phyloP scores from a whole-genome alignment of 2,113 vertebrate genomes.

The Pungitius pungitius region DNA sequence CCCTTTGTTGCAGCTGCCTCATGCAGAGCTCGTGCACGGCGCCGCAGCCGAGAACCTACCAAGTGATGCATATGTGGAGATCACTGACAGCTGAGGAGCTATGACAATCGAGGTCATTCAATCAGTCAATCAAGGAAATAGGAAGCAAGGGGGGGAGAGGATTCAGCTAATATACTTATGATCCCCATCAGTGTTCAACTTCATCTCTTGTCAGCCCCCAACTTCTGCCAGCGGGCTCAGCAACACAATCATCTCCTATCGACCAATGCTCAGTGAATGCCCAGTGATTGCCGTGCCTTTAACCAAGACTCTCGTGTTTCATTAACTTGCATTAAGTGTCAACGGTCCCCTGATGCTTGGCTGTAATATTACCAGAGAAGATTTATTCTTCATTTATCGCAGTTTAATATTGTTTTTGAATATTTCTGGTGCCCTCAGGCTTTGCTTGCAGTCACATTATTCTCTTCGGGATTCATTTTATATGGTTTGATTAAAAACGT shows the following conservation, averaged over 20 bases:
- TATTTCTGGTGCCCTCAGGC: slow-evolving; percentile 78
- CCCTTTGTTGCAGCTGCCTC: slow-evolving; percentile 79
- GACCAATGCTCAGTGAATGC: slow-evolving; percentile 54
- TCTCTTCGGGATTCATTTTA: slow-evolving; percentile 77
- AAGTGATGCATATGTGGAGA: slow-evolving; percentile 73
- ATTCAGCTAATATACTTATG: slow-evolving; percentile 61
- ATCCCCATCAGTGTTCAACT: slow-evolving; percentile 68
- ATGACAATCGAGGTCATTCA: slow-evolving; percentile 77
- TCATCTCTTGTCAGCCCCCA: slow-evolving; percentile 68
- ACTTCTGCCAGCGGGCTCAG: slow-evolving; percentile 69
- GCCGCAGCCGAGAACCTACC: slow-evolving; percentile 60
- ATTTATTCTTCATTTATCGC: slow-evolving; percentile 83
- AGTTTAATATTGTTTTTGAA: slow-evolving; percentile 82
- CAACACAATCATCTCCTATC: slow-evolving; percentile 60
- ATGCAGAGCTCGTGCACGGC: slow-evolving; percentile 54
- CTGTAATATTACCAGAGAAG: slow-evolving; percentile 77
- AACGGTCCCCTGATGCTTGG: slow-evolving; percentile 69
- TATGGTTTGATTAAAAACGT: slow-evolving; percentile 73
- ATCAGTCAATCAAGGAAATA: slow-evolving; percentile 63
- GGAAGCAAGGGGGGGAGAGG: slow-evolving; percentile 31
- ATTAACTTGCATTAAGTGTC: slow-evolving; percentile 79
- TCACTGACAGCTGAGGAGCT: slow-evolving; percentile 65
- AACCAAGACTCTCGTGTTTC: slow-evolving; percentile 74
- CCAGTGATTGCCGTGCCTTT: slow-evolving; percentile 61
- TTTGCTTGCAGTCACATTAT: slow-evolving; percentile 65